Base-by-base conservation (phyloP, 2,888 invertebrate genomes). In the Aphodius granarius region DNA sequence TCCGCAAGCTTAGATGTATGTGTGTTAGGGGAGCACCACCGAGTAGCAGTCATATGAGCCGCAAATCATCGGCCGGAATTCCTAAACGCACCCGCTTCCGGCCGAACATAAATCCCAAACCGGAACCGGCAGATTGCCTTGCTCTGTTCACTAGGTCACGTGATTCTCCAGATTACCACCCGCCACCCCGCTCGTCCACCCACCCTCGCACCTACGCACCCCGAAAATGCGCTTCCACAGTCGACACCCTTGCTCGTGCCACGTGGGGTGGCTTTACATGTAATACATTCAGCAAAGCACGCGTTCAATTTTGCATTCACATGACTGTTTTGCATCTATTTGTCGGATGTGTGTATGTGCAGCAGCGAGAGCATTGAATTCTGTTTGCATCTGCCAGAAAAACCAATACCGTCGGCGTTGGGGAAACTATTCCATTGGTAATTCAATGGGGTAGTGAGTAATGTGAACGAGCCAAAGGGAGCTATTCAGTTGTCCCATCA, bases 31-130 rank as follows among this genome's bases (percentile, higher is more conserved):
- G 68, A 72, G 75, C 22, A 21, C 75, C 62, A 63, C 75, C 62
- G 68, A 62, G 21, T 66, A 72, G 78, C 78, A 80, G 80, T 79
- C 84, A 85, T 83, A 83, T 82, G 84, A 83, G 85, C 87, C 88
- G 90, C 90, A 90, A 90, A 90, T 90, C 90, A 90, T 89, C 86
- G 79, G 84, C 87, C 90, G 90, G 90, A 90, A 90, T 90, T 90
- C 90, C 89, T 89, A 89, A 89, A 86, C 86, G 87, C 89, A 89
- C 88, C 88, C 88, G 86, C 84, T 88, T 87, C 88, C 87, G 85
- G 82, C 83, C 81, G 80, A 81, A 83, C 82, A 83, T 83, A 85
- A 85, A 85, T 85, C 84, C 84, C 81, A 81, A 81, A 82, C 84
- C 85, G 85, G 85, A 86, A 85, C 83, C 83, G 83, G 83, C 84